Evolutionary conservation across 2,797 vertebrate genomes (phyloP).

Genomic region (Dromococcyx pavoninus): DNA sequence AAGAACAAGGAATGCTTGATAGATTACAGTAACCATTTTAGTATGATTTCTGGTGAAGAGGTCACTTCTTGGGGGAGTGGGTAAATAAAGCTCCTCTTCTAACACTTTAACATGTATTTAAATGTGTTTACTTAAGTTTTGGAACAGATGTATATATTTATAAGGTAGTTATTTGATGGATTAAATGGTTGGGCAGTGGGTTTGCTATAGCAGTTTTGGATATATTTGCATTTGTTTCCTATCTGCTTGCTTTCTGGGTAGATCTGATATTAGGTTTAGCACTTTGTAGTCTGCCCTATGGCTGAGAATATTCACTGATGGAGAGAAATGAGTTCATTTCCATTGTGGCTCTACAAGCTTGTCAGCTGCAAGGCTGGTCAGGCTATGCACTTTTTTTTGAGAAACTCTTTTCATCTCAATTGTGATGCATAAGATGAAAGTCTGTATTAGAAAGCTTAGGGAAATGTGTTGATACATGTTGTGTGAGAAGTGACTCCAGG

Average conservation of each 20-base stretch:
- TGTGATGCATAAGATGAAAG: not conserved
- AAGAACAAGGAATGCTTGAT: not conserved
- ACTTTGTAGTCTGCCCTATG: not conserved
- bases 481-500: not conserved
- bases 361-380: not conserved
- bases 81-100: not conserved
- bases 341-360: not conserved
- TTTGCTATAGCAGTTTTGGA: not conserved
- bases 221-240: not conserved
- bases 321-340: not conserved
- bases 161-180: not conserved
- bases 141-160: not conserved
- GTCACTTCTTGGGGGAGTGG: not conserved
- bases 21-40: not conserved
- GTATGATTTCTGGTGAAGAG: not conserved
- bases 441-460: not conserved
- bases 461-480: not conserved
- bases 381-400: not conserved
- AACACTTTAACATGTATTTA: not conserved
- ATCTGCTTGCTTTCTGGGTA: not conserved
- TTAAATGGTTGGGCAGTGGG: not conserved
- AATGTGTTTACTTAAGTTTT: not conserved
- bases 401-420: not conserved
- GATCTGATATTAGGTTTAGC: not conserved
- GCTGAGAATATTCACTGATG: not conserved